Evolutionary conservation across 2,113 vertebrate species (phyloP).

Genomic region (Amphilophus citrinellus): DNA sequence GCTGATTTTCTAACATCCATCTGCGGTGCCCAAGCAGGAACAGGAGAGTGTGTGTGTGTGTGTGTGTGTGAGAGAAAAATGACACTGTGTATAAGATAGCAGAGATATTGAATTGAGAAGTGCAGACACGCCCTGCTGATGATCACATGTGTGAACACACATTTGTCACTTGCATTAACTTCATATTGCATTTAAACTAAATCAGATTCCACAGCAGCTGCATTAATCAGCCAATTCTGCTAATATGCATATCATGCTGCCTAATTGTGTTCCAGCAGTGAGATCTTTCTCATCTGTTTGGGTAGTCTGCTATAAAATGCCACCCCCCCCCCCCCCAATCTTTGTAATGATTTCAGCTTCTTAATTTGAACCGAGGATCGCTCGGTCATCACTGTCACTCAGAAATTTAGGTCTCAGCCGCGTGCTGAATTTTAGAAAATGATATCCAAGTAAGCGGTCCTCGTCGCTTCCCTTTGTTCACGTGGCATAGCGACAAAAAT

Average conservation of each 20-base stretch:
- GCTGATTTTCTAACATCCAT: conserved; percentile 45
- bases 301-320: not conserved
- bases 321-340: not conserved
- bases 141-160: conserved; percentile 31
- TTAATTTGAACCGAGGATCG: not conserved
- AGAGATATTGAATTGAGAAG: not conserved
- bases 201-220: conserved; percentile 30
- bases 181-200: conserved; percentile 42
- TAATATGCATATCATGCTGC: conserved; percentile 42
- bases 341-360: not conserved
- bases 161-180: conserved; percentile 30
- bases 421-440: not conserved
- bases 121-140: conserved; percentile 28
- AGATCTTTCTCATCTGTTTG: conserved; percentile 13
- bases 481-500: not conserved
- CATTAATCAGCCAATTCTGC: conserved; percentile 45
- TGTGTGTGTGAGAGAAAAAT: not conserved
- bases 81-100: conserved; percentile 11
- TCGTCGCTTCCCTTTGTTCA: conserved; percentile 19
- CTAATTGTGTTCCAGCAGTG: conserved; percentile 17
- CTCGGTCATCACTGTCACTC: not conserved
- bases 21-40: not conserved
- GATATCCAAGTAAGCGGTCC: not conserved
- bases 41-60: conserved; percentile 11
- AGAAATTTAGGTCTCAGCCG: not conserved